Evolutionary conservation across 2,113 vertebrate genomes (phyloP), one percentile per base, ranked within the genome.

Genomic region (Xyliphius kryptos): DNA sequence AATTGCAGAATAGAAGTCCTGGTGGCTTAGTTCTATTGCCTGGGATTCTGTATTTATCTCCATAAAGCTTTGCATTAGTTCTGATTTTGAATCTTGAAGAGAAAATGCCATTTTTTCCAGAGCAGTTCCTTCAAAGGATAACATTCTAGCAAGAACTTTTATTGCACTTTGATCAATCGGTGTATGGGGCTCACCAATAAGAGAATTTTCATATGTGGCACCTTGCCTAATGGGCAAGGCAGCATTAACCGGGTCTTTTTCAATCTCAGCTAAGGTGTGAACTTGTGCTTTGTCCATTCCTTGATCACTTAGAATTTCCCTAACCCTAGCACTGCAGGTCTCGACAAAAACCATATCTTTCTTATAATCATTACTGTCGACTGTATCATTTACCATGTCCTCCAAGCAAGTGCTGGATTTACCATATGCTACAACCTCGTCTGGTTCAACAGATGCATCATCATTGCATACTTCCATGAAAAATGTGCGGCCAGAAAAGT

Each of bases 101-200:
- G 92, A 90, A 61, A 91, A 86, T 1, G 92, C 90, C 81, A 98
- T 92, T 40, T 90, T 92, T 74, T 81, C 86, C 60, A 97, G 86
- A 73, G 97, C 81, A 1, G 86, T 74, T 0, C 91, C 92, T 75
- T 97, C 92, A 71, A 93, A 91, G 1, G 88, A 81, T 53, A 97
- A 79, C 3, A 87, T 92, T 71, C 89, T 86, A 19, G 92, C 88
- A 68, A 96, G 91, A 46, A 86, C 74, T 9, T 82, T 84, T 52
- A 91, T 26, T 13, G 86, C 85, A 14, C 88, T 41, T 9, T 81
- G 67, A 2, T 87, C 81, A 2, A 77, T 77, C 46, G 53, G 26
- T 15, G 62, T 56, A 43, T 69, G 76, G 2, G n/a, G 10, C 38
- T 44, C 61, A 12, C 17, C 54, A 52, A 21, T 41, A 38, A 57